Conservation (phyloP, 2,113 vertebrate species). For the Tenebrosternarchus preto region DNA sequence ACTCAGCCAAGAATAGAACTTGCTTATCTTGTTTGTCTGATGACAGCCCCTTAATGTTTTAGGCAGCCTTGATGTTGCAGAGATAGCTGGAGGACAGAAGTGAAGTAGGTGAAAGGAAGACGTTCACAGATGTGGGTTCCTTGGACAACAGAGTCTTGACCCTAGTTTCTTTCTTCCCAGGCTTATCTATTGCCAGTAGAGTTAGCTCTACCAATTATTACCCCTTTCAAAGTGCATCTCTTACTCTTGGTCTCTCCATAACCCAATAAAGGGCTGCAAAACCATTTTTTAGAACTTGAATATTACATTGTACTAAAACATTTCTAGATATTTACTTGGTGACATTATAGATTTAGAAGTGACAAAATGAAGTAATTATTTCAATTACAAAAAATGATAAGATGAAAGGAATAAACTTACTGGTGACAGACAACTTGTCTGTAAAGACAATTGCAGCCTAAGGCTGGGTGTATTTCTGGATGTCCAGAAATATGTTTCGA, state of each 20-base stretch:
- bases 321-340: too few species aligned
- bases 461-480: too few species aligned
- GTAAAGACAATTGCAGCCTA: too few species aligned
- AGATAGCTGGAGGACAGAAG: constrained; percentile 65
- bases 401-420: too few species aligned
- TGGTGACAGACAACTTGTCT: too few species aligned
- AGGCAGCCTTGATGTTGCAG: constrained; percentile 72
- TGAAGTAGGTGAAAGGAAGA: constrained; percentile 66
- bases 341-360: too few species aligned
- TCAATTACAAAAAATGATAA: too few species aligned
- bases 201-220: constrained; percentile 23
- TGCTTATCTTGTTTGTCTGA: constrained; percentile 78
- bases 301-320: too few species aligned
- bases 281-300: too few species aligned
- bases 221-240: constrained; percentile 36
- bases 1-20: constrained; percentile 71
- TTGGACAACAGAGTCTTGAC: constrained; percentile 61
- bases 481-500: too few species aligned
- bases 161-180: constrained; percentile 23
- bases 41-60: constrained; percentile 70
- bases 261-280: too few species aligned
- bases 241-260: background rate
- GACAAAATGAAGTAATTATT: too few species aligned
- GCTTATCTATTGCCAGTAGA: constrained; percentile 7
- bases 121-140: constrained; percentile 71